Evolutionary conservation across 2,113 vertebrate genomes (phyloP).

Genomic region (Salvelinus alpinus): DNA sequence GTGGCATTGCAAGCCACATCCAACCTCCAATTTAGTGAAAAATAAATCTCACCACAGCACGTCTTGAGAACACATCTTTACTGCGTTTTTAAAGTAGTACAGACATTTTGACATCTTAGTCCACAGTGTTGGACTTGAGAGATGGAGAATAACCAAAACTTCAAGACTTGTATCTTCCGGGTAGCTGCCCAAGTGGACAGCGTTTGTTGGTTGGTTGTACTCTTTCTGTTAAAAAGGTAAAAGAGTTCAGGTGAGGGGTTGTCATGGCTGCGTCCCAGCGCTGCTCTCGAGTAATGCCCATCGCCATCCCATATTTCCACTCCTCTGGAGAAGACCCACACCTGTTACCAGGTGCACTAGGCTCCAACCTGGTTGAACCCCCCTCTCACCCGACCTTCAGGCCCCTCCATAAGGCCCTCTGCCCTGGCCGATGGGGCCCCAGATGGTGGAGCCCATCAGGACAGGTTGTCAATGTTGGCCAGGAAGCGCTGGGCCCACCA

Average conservation of each 20-base stretch:
- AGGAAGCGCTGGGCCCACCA: conserved; percentile 94
- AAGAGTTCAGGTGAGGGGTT: conserved; percentile 1
- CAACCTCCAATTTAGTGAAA: not conserved
- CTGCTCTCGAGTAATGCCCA: not conserved
- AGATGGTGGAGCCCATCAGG: conserved; percentile 52
- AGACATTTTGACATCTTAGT: conserved; percentile 27
- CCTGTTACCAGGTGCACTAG: not conserved
- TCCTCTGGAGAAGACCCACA: not conserved
- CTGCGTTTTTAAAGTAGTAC: conserved; percentile 46
- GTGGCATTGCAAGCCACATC: not conserved
- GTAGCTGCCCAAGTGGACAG: not conserved
- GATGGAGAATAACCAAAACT: conserved; percentile 10
- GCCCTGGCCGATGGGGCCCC: not conserved
- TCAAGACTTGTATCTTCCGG: conserved; percentile 9
- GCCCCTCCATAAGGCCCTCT: conserved; percentile 59
- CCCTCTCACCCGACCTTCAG: not conserved
- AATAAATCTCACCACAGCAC: not conserved
- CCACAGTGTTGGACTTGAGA: conserved; percentile 17
- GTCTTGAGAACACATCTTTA: conserved; percentile 60
- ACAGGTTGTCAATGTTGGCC: conserved; percentile 84
- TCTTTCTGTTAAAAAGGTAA: not conserved
- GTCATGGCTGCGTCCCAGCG: not conserved
- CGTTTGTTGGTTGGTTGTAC: not conserved
- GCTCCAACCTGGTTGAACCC: not conserved
- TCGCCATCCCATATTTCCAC: not conserved